A percentile compares a stretch with the other conserved stretches of the same genome.
Evolutionary conservation across 2,113 vertebrate species (phyloP).

Genomic region (Syngnathus scovelli): DNA sequence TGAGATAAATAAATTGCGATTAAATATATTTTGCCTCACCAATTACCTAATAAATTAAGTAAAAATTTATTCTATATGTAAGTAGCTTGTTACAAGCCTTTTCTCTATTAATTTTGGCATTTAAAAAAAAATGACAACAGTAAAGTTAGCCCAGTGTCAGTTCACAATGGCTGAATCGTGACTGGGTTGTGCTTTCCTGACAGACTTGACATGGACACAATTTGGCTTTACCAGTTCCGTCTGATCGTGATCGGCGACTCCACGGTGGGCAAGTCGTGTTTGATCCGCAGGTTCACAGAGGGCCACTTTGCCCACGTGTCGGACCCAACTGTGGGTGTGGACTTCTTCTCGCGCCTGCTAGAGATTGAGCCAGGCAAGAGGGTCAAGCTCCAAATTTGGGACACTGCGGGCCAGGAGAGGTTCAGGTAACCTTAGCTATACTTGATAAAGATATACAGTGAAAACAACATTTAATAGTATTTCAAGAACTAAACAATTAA

Average conservation of each 20-base stretch:
- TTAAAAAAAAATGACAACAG: background rate
- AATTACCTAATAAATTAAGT: background rate
- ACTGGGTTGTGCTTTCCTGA: background rate
- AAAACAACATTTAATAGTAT: too few relatives aligned
- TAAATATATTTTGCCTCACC: background rate
- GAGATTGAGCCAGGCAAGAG: conserved; percentile 92
- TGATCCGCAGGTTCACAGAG: conserved; percentile 91
- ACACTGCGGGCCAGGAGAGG: conserved; percentile 85
- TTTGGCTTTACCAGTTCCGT: conserved; percentile 96
- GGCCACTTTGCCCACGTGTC: conserved; percentile 91
- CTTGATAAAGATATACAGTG: background rate
- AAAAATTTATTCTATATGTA: too few relatives aligned
- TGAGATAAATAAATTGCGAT: background rate
- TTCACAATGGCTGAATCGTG: background rate
- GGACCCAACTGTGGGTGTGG: conserved; percentile 92
- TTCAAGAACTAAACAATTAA: background rate
- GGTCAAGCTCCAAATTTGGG: conserved; percentile 92
- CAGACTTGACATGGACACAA: conserved; percentile 83
- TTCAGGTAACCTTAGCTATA: conserved; percentile 73
- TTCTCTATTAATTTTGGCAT: too few relatives aligned
- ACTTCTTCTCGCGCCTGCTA: conserved; percentile 94
- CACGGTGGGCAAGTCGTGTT: conserved; percentile 91
- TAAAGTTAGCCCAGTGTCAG: background rate
- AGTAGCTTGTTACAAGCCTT: too few relatives aligned
- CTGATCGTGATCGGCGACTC: conserved; percentile 94